Evolutionary conservation across 2,888 invertebrate species (phyloP).

Genomic region (Synergus umbraculus): DNA sequence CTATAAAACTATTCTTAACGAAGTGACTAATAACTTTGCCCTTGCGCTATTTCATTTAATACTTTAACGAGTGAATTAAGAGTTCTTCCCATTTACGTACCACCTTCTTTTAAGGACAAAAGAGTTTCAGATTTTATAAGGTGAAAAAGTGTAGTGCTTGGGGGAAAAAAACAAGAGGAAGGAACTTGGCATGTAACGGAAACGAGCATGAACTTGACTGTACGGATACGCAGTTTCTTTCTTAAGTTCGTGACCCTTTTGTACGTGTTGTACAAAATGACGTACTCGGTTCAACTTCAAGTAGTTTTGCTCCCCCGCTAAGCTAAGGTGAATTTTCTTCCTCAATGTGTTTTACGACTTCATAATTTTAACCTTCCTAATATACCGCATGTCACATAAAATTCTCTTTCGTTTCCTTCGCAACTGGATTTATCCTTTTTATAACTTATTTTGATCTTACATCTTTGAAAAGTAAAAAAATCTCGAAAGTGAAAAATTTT

Average conservation of each 20-base stretch:
- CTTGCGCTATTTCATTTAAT: not conserved
- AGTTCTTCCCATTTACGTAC: not conserved
- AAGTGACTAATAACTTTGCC: conserved; percentile 11
- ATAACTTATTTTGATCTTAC: no score
- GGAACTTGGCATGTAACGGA: conserved; percentile 23
- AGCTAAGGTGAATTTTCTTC: not conserved
- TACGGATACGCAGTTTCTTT: conserved; percentile 12
- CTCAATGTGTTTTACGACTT: not conserved
- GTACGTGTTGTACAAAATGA: not conserved
- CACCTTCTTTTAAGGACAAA: conserved; percentile 19
- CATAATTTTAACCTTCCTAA: no score
- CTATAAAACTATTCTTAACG: conserved; percentile 3
- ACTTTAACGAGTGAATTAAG: conserved; percentile 10
- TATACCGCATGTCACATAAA: no score
- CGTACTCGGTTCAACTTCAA: not conserved
- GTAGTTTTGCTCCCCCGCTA: not conserved
- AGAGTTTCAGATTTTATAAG: conserved; percentile 25
- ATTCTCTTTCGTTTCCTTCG: no score
- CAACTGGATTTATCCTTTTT: no score
- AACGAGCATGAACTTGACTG: conserved; percentile 5
- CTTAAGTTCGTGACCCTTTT: conserved; percentile 20
- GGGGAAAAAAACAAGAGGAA: conserved; percentile 14
- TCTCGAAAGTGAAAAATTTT: no score
- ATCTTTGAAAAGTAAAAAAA: no score
- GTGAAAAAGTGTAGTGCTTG: conserved; percentile 8